Base-by-base conservation (phyloP, 2,888 invertebrate species). In the Acleris cristana region DNA sequence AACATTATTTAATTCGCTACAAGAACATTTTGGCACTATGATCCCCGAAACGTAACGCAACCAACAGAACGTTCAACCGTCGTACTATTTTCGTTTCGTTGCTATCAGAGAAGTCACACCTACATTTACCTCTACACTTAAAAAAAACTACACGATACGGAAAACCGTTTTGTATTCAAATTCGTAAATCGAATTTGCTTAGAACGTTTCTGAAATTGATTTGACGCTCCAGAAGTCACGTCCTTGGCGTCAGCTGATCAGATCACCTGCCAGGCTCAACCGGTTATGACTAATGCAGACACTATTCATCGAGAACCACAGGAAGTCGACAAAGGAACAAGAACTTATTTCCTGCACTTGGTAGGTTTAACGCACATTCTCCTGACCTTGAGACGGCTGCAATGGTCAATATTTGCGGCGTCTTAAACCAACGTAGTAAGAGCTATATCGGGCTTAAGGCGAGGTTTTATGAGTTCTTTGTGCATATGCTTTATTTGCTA, bases 291-390 rank as follows among this genome's bases (percentile, higher is more conserved):
- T 77, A 74, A 77, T 72, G 26, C n/a, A 53, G 34, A 8, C 59
- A 53, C 44, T 63, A 55, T 59, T 70, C 68, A 76, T 71, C 74
- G 72, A 74, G 1, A 12, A 71, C 70, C 77, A 73, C 80, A 86
- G 87, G 87, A 86, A 87, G 83, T 80, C 72, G 72, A 74, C 72
- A 74, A 73, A 74, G 73, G 70, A 76, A 69, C 73, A 75, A 70
- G 75, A 76, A 70, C 69, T 73, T 72, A 79, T 79, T 89, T 88
- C 87, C 87, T 84, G 82, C 79, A 82, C 78, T 81, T 74, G 76
- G 73, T 76, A 76, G 79, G 78, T 74, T 78, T 82, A 79, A 72
- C 78, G 79, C 76, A 76, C 78, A 76, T 76, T 79, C 74, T 65
- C 64, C 53, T 68, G 73, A 76, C 82, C 81, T 83, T 82, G 77